Evolutionary conservation across 2,888 invertebrate species (phyloP), one percentile per base, ranked within the genome.

Genomic region (Opisthograptis luteolata): DNA sequence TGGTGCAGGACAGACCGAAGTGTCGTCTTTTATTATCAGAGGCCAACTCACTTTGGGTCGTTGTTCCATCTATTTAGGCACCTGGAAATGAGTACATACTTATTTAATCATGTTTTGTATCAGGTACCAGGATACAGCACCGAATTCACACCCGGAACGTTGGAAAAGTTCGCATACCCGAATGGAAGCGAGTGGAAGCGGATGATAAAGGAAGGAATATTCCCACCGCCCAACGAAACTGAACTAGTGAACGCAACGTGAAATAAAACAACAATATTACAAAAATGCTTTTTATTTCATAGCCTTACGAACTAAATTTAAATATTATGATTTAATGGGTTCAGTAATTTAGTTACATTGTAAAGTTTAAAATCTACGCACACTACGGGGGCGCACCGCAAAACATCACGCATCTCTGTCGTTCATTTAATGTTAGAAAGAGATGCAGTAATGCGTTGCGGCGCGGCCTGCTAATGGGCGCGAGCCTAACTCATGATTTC

Each of bases 91-190:
- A 15, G 13, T 30, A 30, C 14, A 7, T 20, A 5, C 6, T 5
- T 1, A 8, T 6, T 22, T 22, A n/a, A 22, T 8, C 8, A 22
- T 22, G 22, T 30, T 14, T 40, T 55, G 34, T 92, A 91, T 50
- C 81, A 94, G 93, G 73, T 84, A 9, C 93, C 96, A 0, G 97
- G 97, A 0, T 98, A 97, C 86, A 96, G 96, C 64, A 95, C 96
- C 0, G 93, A 96, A 73, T 93, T 98, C 68, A 93, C 94, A 64
- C 91, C 92, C 1, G 92, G 93, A 34, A 93, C 95, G 0, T 71
- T 97, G 22, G 84, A 91, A 20, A 93, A 93, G 62, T 96, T 93
- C 75, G 91, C 92, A 45, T 97, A 95, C 79, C 97, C 97, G 0
- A 81, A 87, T 35, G 97, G 97, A n/a, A 92, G 80, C 20, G 94